phyloP scores from a whole-genome alignment of 1,140 invertebrate genomes.

The Zelostemma sp. region DNA sequence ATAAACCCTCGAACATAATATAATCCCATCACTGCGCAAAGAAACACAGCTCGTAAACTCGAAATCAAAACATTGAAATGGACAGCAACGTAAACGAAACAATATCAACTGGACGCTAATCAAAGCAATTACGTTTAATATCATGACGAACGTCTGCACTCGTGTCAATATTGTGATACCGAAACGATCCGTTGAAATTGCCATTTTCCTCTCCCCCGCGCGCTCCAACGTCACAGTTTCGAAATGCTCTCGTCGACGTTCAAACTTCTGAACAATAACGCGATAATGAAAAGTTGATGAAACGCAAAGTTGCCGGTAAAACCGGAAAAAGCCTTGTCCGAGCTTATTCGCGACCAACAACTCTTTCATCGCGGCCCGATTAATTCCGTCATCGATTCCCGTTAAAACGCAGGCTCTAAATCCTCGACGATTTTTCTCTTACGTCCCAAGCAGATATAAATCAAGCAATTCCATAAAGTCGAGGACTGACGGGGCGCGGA shows the following conservation, averaged over 20 bases:
- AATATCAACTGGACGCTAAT: background rate
- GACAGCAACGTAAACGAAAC: too few relatives aligned
- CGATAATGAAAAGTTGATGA: slow-evolving; percentile 3
- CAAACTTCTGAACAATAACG: background rate
- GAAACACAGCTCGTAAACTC: too few relatives aligned
- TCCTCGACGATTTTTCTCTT: background rate
- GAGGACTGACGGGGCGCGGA: background rate
- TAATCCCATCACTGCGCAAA: too few relatives aligned
- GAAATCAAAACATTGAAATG: too few relatives aligned
- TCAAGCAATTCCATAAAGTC: background rate
- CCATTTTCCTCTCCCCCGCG: background rate
- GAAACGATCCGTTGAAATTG: background rate
- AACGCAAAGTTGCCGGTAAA: background rate
- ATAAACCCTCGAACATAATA: too few relatives aligned
- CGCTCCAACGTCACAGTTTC: too few relatives aligned
- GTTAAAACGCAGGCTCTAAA: background rate
- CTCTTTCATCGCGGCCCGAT: background rate
- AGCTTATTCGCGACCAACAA: too few relatives aligned
- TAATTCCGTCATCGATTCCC: background rate
- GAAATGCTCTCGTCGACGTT: too few relatives aligned
- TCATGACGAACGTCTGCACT: background rate
- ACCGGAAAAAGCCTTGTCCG: too few relatives aligned
- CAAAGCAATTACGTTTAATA: background rate
- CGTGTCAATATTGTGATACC: background rate
- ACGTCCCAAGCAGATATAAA: background rate